Conservation (phyloP, 2,888 invertebrate species). For the Thera britannica region DNA sequence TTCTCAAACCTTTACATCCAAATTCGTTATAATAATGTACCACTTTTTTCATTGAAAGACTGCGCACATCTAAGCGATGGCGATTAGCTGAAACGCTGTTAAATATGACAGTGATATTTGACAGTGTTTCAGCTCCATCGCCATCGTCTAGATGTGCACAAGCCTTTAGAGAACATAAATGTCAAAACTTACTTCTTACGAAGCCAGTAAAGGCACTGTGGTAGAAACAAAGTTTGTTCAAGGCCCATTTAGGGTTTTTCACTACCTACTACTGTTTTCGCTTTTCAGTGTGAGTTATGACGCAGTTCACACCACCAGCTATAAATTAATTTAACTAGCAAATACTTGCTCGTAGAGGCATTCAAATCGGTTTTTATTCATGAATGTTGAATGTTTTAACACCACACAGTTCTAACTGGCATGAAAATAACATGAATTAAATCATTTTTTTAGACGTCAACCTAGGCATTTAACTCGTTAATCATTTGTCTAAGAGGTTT, state of each 20-base stretch:
- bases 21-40: too few relatives aligned
- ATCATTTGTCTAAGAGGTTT: too few relatives aligned
- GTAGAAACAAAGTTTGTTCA: conserved; percentile 22
- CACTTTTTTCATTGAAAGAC: too few relatives aligned
- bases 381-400: conserved; percentile 11
- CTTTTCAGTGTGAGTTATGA: conserved; percentile 23
- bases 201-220: not conserved
- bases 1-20: too few relatives aligned
- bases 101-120: too few relatives aligned
- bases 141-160: too few relatives aligned
- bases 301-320: conserved; percentile 21
- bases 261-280: conserved; percentile 23
- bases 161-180: not conserved
- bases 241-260: conserved; percentile 23
- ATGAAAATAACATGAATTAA: not conserved
- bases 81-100: too few relatives aligned
- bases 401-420: not conserved
- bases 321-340: conserved; percentile 30
- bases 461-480: not conserved
- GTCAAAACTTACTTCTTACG: conserved; percentile 2
- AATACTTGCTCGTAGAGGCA: conserved; percentile 20
- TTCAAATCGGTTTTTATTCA: conserved; percentile 14
- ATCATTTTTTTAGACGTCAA: not conserved
- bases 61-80: too few relatives aligned
- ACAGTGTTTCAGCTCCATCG: too few relatives aligned